phyloP scores from a whole-genome alignment of 2,888 invertebrate genomes.

The Limnephilus auricula region DNA sequence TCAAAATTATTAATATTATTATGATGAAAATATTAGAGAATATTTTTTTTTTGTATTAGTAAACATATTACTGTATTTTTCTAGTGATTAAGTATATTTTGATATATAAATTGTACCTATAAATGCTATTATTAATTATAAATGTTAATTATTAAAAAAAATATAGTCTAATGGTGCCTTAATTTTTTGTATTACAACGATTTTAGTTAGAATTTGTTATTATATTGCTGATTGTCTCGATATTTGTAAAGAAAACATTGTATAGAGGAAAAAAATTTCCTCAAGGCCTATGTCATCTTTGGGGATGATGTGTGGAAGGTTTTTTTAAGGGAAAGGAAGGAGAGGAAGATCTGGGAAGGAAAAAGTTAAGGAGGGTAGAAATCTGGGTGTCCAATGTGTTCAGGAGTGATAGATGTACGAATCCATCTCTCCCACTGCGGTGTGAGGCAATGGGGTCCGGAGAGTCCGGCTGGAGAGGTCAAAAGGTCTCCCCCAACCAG shows the following conservation, averaged over 20 bases:
- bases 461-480: too few relatives aligned
- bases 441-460: too few relatives aligned
- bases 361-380: too few relatives aligned
- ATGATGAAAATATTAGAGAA: neutral
- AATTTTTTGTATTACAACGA: slow-evolving; percentile 55
- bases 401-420: too few relatives aligned
- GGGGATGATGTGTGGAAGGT: too few relatives aligned
- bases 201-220: slow-evolving; percentile 9
- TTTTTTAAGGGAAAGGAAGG: too few relatives aligned
- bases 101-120: slow-evolving; percentile 55
- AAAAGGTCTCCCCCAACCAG: too few relatives aligned
- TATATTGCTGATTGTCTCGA: neutral
- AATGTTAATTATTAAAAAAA: slow-evolving; percentile 41
- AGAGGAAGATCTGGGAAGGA: too few relatives aligned
- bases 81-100: slow-evolving; percentile 57
- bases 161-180: slow-evolving; percentile 64
- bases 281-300: too few relatives aligned
- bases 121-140: slow-evolving; percentile 22
- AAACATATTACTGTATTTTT: slow-evolving; percentile 48
- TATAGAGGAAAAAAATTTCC: too few relatives aligned
- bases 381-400: too few relatives aligned
- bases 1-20: neutral
- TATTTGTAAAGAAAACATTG: neutral
- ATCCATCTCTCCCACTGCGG: too few relatives aligned
- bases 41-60: neutral